Evolutionary conservation across 64 coral and sea anemone genomes (phyloP), one percentile per base, ranked within the genome.

Genomic region (Dendronephthya gigantea): DNA sequence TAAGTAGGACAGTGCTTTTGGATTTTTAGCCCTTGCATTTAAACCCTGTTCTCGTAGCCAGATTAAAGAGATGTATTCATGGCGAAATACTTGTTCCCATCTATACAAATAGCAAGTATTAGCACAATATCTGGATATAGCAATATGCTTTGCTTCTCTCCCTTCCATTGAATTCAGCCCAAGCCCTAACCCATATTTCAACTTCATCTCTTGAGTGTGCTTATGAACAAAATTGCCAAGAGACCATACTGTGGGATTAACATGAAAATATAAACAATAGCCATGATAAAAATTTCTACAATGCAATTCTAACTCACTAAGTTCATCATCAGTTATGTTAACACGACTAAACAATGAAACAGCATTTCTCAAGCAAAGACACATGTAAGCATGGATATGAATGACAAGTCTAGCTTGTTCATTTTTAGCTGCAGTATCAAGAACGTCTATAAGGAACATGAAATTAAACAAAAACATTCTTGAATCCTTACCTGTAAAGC

Each of bases 401-500:
- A 87, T 39, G 9, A 88, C 29, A 36, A 17, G 48, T 13, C 31
- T 82, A 32, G 28, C 32, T 31, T 87, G 84, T 88, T 90, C 29
- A 40, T 27, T 62, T 45, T 92, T 83, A 52, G 48, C 75, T 79
- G 33, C 25, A 31, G 38, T 39, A 29, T 56, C 84, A 40, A 93
- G 35, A 69, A 39, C 30, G 55, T 89, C 76, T 45, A 45, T 45
- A 6, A 45, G 41, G 41, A 45, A 45, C 41, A 45, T 45, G 11
- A 45, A 45, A 45, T 94, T 91, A 48, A 91, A 82, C 25, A 88
- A 91, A 68, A 91, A 86, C 81, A 88, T 82, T 62, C 92, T 85
- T 22, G 89, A 94, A 34, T 94, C 92, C 49, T 91, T 70, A 22
- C 92, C 86, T 31, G 92, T 94, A 49, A 94, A 87, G 83, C 92